Evolutionary conservation across 2,888 invertebrate genomes (phyloP), one percentile per base, ranked within the genome.

Genomic region (Ophion costatus): DNA sequence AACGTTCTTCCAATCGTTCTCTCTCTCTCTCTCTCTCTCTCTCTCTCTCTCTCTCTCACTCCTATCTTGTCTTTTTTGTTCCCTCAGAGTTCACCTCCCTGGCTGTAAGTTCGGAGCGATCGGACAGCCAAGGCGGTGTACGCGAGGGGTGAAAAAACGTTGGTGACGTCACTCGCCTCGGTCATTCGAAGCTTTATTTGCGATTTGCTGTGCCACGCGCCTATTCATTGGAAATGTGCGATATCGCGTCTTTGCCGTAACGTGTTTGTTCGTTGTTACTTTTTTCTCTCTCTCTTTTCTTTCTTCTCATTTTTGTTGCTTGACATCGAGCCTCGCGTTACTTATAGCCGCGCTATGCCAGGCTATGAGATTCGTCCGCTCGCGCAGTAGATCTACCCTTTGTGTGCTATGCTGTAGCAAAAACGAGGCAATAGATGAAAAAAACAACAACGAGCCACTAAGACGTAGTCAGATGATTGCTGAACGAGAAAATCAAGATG

Each of bases 221-320:
- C 71, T 83, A 57, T 83, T 76, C 79, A 56, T 67, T 51, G 45
- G 70, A 81, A 84, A 84, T 84, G 63, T 63, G 74, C 42, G 56
- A 84, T 45, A 74, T 70, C 57, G 63, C 74, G 69, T 78, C 70
- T 66, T 82, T 51, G 71, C 79, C 80, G 71, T 45, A 77, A 73
- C 66, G 42, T 66, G 1, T 73, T 61, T 5, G 17, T 38, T 17
- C 17, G 51, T 77, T 77, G 66, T 20, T n/a, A n/a, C n/a, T n/a
- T n/a, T 71, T 57, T 42, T 79, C 67, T 80, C 61, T 61, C 29
- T 2, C 4, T 29, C 29, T 80, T 66, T 24, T 61, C 20, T 71
- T 67, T 76, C 64, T 42, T 2, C 14, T 66, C 66, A 20, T 66
- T 38, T 38, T 69, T 67, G 70, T 80, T 84, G 84, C 84, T 81